These are phyloP conservation scores for Eudyptes chrysolophus DNA, from an alignment of 2,113 vertebrate genomes.

Conservation along the genomic window DNA sequence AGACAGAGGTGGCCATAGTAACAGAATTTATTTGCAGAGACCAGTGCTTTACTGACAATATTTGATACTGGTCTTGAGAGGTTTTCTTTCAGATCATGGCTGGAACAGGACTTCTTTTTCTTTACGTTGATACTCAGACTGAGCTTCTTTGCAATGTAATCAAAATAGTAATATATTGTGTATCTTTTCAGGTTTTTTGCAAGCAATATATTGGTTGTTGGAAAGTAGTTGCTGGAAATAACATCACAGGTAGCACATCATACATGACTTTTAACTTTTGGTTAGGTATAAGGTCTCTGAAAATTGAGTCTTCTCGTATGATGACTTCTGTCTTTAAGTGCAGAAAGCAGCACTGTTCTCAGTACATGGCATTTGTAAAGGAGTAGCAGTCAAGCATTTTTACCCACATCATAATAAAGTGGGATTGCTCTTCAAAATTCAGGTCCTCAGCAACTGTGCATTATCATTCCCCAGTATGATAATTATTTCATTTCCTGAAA, in stretches of 20 bases:
- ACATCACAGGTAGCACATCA: not conserved
- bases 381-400: not conserved
- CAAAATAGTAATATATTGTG: not conserved
- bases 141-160: not conserved
- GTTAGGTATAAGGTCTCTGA: not conserved
- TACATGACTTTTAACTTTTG: not conserved
- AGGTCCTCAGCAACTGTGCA: not conserved
- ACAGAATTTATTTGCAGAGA: not conserved
- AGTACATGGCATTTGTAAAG: not conserved
- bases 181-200: not conserved
- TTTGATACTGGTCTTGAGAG: not conserved
- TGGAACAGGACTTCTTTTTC: not conserved
- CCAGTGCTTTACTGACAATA: not conserved
- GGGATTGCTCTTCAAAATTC: not conserved
- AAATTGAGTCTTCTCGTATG: not conserved
- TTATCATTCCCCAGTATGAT: not conserved
- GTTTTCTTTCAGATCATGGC: not conserved
- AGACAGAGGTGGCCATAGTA: not conserved
- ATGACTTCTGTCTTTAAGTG: not conserved
- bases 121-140: not conserved
- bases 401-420: not conserved
- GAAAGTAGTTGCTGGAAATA: not conserved
- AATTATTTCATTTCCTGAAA: not conserved
- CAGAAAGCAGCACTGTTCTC: not conserved
- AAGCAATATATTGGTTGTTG: rapidly evolving